These are phyloP conservation scores for Globicephala melas DNA, from an alignment of 2,113 vertebrate species.

Conservation along the genomic window DNA sequence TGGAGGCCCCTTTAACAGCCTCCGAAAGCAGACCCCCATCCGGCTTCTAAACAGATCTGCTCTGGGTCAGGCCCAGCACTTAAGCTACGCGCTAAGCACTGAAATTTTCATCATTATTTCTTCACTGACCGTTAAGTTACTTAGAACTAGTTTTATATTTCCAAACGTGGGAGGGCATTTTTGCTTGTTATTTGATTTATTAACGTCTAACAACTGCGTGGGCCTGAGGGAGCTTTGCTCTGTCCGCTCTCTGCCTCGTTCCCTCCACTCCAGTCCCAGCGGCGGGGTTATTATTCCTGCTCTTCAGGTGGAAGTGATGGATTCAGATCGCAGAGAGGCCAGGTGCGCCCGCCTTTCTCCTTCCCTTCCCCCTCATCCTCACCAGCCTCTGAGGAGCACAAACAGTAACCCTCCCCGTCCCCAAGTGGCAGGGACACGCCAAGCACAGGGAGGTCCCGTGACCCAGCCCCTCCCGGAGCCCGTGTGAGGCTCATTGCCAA, in stretches of 20 bases:
- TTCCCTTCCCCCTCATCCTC: not conserved
- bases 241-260: fast-evolving
- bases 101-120: not conserved
- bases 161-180: not conserved
- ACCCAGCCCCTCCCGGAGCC: not conserved
- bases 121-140: not conserved
- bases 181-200: not conserved
- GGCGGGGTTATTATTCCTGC: not conserved
- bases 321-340: too few species aligned
- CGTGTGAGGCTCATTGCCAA: fast-evolving
- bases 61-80: not conserved
- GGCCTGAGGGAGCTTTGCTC: fast-evolving
- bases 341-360: not conserved
- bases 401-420: not conserved
- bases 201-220: not conserved
- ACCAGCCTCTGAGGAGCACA: not conserved
- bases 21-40: not conserved
- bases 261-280: fast-evolving
- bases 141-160: not conserved
- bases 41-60: not conserved
- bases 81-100: not conserved
- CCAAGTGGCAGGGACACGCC: too few species aligned
- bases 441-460: not conserved
- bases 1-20: too few species aligned
- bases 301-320: not conserved